Evolutionary conservation across 2,888 invertebrate species (phyloP).

Genomic region (Drosophila quasianomalipes): DNA sequence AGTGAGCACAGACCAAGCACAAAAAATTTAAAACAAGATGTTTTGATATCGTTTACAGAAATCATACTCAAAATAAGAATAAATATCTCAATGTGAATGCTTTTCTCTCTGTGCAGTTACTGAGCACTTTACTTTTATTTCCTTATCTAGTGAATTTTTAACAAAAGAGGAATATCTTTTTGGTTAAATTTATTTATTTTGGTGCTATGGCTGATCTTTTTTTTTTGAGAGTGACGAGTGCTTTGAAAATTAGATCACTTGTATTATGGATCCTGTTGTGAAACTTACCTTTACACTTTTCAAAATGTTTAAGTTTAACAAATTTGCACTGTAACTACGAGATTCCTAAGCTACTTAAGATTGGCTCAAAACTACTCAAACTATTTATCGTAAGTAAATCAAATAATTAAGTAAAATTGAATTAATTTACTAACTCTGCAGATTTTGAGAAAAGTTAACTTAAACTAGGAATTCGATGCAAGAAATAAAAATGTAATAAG

Average conservation of each 20-base stretch:
- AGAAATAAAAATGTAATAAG: constrained; percentile 12
- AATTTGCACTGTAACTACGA: constrained; percentile 30
- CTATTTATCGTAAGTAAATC: constrained; percentile 29
- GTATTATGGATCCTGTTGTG: constrained; percentile 8
- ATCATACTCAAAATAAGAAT: not conserved
- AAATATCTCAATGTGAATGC: not conserved
- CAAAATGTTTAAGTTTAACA: constrained; percentile 5
- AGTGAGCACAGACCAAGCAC: not conserved
- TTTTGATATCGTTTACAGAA: not conserved
- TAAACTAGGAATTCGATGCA: constrained; percentile 42
- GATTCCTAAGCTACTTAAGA: constrained; percentile 54
- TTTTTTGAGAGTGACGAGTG: constrained; percentile 22
- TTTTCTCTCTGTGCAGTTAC: constrained; percentile 17
- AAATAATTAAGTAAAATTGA: constrained; percentile 17
- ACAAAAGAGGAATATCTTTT: constrained; percentile 3
- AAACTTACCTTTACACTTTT: constrained; percentile 54
- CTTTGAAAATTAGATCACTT: constrained; percentile 30
- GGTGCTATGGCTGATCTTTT: constrained; percentile 34
- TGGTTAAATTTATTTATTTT: constrained; percentile 3
- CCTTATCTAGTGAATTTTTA: not conserved
- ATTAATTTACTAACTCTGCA: constrained; percentile 29
- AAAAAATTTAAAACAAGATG: not conserved
- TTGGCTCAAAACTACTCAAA: constrained; percentile 55
- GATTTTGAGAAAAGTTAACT: constrained; percentile 4
- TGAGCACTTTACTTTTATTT: not conserved